Percentiles rank a stretch among this genome's conserved stretches.
Conservation (phyloP, 2,888 invertebrate species). For the Cheilosia grossa region DNA sequence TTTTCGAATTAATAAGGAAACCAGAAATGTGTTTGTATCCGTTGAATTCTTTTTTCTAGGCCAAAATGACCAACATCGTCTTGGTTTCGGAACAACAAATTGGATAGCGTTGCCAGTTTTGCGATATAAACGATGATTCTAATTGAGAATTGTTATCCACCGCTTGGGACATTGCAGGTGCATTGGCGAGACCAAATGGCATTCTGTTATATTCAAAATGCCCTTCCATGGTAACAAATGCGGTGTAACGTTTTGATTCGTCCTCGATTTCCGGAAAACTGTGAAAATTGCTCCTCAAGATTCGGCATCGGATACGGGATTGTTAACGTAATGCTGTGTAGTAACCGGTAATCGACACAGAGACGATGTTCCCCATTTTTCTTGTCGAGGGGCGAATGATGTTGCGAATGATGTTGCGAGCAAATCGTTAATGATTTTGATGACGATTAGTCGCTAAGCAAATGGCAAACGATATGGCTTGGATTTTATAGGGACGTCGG, state of each 20-base stretch:
- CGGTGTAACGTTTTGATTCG: slow-evolving; percentile 63
- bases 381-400: slow-evolving; percentile 72
- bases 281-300: slow-evolving; percentile 69
- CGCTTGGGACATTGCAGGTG: slow-evolving; percentile 17
- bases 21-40: slow-evolving; percentile 62
- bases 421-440: slow-evolving; percentile 43
- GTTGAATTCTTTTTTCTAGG: slow-evolving; percentile 68
- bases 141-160: no score
- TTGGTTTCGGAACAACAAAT: slow-evolving; percentile 71
- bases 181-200: slow-evolving; percentile 29
- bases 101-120: slow-evolving; percentile 9
- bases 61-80: slow-evolving; percentile 70
- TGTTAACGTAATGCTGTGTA: slow-evolving; percentile 36
- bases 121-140: slow-evolving; percentile 52
- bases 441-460: slow-evolving; percentile 58
- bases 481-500: slow-evolving; percentile 14
- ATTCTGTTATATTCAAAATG: slow-evolving; percentile 23
- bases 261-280: slow-evolving; percentile 53
- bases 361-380: slow-evolving; percentile 71
- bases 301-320: slow-evolving; percentile 59
- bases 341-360: slow-evolving; percentile 41
- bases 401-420: slow-evolving; percentile 61
- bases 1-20: slow-evolving; percentile 61
- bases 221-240: slow-evolving; percentile 37
- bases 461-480: slow-evolving; percentile 72